Base-by-base conservation (phyloP, 2,888 invertebrate species). In the Stenurella melanura region DNA sequence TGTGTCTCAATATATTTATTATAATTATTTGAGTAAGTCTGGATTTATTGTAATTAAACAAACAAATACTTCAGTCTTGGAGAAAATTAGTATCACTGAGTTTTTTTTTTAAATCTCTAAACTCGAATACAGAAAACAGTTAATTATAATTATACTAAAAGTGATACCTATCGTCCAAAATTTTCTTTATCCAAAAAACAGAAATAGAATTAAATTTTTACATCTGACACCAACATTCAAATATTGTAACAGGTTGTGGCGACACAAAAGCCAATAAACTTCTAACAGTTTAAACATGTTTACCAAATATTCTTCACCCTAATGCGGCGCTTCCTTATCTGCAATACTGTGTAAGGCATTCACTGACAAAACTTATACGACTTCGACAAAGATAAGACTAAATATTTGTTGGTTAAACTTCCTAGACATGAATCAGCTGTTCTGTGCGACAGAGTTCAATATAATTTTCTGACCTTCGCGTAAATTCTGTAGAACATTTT, bases 401-500 rank as follows among this genome's bases (percentile, higher is more conserved):
- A 74, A 74, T 74, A 74, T 74, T 74, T 74, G 74, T 74, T 50
- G 21, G 61, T 68, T 74, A 74, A 74, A 74, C 74, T 74, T 74
- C 68, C 74, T 61, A 74, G 68, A 67, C 68, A 54, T 68, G 74
- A 74, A 74, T 74, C 74, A 74, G 74, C 74, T 69, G 50, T 12
- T 56, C 50, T 58, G 34, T n/a, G 67, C 58, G 60, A 42, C 58
- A 60, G 68, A 68, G 69, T 68, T 68, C 74, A 68, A 74, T 54
- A 61, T 50, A 26, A 42, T 56, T 58, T 60, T 70, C 12, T 56
- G 34, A 42, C 21, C 70, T 58, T 70, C 18, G 12, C n/a, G 30
- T n/a, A 58, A 70, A 67, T 54, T n/a, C 15, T 17, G 50, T 17
- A 50, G 4, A 50, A 6, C n/a, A n/a, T n/a, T 3, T 17, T 50